A percentile compares a stretch with the other conserved stretches of the same genome.
These are phyloP conservation scores for Dysidea cf. avara DNA, from an alignment of 37 sponge, comb jelly and placozoan species.

Conservation along the genomic window DNA sequence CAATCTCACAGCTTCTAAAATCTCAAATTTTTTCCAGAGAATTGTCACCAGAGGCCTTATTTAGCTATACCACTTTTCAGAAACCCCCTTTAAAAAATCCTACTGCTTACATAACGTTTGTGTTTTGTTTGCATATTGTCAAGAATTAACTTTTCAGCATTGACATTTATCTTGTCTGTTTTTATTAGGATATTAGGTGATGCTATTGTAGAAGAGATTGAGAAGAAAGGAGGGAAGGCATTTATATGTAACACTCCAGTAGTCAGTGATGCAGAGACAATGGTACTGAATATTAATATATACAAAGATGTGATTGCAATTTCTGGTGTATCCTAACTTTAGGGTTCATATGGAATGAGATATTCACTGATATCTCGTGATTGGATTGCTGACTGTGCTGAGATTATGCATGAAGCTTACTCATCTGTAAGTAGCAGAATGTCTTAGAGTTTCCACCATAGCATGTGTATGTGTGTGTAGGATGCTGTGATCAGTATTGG, in stretches of 20 bases:
- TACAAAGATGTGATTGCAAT: not conserved
- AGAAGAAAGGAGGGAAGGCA: constrained; percentile 66
- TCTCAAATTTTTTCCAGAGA: too few relatives aligned
- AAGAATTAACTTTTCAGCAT: too few relatives aligned
- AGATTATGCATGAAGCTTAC: constrained; percentile 76
- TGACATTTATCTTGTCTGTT: too few relatives aligned
- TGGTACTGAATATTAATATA: constrained; percentile 20
- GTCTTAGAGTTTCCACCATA: not conserved
- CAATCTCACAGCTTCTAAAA: too few relatives aligned
- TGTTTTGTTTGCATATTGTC: not conserved
- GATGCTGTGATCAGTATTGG: constrained; percentile 67
- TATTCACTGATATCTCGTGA: constrained; percentile 79
- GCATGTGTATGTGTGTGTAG: constrained; percentile 4
- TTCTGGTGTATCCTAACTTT: not conserved
- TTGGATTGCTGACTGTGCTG: constrained; percentile 76
- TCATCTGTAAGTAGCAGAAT: constrained; percentile 39
- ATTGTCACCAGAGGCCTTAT: too few relatives aligned
- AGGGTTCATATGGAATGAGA: constrained; percentile 67
- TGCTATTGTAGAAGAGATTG: constrained; percentile 39
- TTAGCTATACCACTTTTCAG: too few relatives aligned
- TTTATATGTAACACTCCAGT: constrained; percentile 74
- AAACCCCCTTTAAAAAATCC: too few relatives aligned
- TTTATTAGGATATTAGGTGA: constrained; percentile 49
- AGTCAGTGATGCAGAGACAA: constrained; percentile 73
- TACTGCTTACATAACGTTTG: too few relatives aligned